phyloP scores from a whole-genome alignment of 2,888 invertebrate species.

The Nebria salina region DNA sequence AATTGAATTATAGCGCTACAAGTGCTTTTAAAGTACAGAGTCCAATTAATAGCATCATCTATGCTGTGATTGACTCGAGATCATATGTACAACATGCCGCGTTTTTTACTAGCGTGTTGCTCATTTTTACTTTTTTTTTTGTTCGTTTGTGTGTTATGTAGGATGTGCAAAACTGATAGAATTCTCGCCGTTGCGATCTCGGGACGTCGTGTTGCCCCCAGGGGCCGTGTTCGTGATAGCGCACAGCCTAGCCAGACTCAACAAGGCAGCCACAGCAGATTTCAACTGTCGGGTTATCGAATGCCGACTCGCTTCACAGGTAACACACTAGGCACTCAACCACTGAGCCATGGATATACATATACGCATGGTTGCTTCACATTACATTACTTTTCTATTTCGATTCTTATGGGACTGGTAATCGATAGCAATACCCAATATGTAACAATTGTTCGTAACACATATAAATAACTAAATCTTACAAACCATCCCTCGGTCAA shows the following conservation, averaged over 20 bases:
- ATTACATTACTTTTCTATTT: neutral
- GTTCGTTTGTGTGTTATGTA: slow-evolving; percentile 52
- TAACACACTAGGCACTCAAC: slow-evolving; percentile 58
- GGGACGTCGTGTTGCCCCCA: slow-evolving; percentile 81
- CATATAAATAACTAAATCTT: neutral
- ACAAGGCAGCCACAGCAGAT: slow-evolving; percentile 93
- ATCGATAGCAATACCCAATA: neutral
- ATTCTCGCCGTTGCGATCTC: slow-evolving; percentile 86
- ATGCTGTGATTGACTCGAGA: no score
- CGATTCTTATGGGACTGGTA: neutral
- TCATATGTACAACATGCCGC: no score
- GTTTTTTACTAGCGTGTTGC: neutral
- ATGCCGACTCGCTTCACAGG: slow-evolving; percentile 90
- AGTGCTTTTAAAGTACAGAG: no score
- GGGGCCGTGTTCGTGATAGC: slow-evolving; percentile 92
- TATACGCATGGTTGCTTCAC: neutral
- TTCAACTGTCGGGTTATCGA: slow-evolving; percentile 95
- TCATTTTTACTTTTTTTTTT: neutral
- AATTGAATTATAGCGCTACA: no score
- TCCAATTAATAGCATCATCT: no score
- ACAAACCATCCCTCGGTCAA: no score
- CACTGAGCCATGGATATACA: neutral
- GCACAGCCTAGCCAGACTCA: slow-evolving; percentile 86
- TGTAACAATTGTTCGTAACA: neutral
- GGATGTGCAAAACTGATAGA: slow-evolving; percentile 92